Evolutionary conservation across 2,113 vertebrate genomes (phyloP).

Genomic region (Chaetodon trifascialis): DNA sequence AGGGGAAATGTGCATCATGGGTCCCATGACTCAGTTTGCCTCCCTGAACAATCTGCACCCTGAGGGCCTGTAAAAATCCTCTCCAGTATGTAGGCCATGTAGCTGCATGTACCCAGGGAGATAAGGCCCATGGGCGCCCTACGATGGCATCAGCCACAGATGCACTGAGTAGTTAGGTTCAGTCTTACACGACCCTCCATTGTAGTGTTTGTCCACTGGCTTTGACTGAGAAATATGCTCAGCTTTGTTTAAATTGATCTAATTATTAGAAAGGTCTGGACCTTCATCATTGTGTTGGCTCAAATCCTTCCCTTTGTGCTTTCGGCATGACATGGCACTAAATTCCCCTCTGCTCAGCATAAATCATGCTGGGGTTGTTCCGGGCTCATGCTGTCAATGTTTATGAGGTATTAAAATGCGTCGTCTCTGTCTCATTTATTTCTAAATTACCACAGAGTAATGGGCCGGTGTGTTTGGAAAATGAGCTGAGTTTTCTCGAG

Average conservation of each 20-base stretch:
- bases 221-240: slow-evolving; percentile 8
- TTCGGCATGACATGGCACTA: slow-evolving; percentile 64
- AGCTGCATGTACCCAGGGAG: slow-evolving; percentile 42
- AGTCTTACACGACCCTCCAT: not conserved
- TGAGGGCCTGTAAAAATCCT: slow-evolving; percentile 58
- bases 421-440: slow-evolving; percentile 62
- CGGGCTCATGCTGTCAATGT: slow-evolving; percentile 49
- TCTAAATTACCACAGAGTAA: slow-evolving; percentile 58
- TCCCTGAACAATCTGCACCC: slow-evolving; percentile 71
- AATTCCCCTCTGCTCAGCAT: slow-evolving; percentile 66
- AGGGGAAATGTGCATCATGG: slow-evolving; percentile 51
- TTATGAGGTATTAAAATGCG: slow-evolving; percentile 65
- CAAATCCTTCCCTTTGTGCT: slow-evolving; percentile 17
- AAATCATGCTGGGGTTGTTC: slow-evolving; percentile 46
- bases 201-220: not conserved
- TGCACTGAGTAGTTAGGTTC: not conserved
- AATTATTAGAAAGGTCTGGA: slow-evolving; percentile 46
- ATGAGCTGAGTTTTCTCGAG: slow-evolving; percentile 41
- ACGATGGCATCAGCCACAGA: slow-evolving; percentile 45
- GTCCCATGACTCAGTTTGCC: slow-evolving; percentile 73
- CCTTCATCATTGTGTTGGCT: slow-evolving; percentile 24
- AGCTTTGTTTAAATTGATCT: slow-evolving; percentile 37
- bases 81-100: slow-evolving; percentile 70
- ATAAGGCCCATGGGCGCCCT: slow-evolving; percentile 47
- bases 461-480: slow-evolving; percentile 30